A percentile compares a stretch with the other conserved stretches of the same genome.
phyloP scores from a whole-genome alignment of 1,140 invertebrate species.

The Mya arenaria region DNA sequence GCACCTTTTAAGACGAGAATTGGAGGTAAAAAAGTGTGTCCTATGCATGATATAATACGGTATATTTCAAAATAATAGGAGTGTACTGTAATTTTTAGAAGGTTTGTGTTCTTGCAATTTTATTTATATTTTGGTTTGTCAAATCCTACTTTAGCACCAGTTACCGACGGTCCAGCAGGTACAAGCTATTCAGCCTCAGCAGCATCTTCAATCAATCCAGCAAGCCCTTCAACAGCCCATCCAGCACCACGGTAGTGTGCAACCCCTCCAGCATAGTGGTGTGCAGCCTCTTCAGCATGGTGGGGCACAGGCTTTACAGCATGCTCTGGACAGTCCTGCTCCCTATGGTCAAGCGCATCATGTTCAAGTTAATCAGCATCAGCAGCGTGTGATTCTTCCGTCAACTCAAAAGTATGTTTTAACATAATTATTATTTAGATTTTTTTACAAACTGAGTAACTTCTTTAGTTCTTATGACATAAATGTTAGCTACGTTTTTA shows the following conservation, averaged over 20 bases:
- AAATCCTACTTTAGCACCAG: slow-evolving; percentile 51
- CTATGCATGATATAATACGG: too few relatives aligned
- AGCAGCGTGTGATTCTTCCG: slow-evolving; percentile 68
- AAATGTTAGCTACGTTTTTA: too few relatives aligned
- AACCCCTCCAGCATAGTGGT: slow-evolving; percentile 12
- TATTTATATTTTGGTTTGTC: not conserved
- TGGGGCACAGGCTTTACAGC: slow-evolving; percentile 38
- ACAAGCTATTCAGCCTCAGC: slow-evolving; percentile 22
- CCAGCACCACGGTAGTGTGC: slow-evolving; percentile 23
- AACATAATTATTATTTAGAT: too few relatives aligned
- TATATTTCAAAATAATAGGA: too few relatives aligned
- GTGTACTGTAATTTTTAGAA: too few relatives aligned
- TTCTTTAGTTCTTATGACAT: too few relatives aligned
- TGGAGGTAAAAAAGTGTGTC: too few relatives aligned
- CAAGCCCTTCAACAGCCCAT: slow-evolving; percentile 54
- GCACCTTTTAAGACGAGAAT: too few relatives aligned
- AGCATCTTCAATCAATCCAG: slow-evolving; percentile 28
- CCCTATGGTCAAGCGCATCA: slow-evolving; percentile 51
- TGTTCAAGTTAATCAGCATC: slow-evolving; percentile 53
- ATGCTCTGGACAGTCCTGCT: not conserved
- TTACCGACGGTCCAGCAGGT: slow-evolving; percentile 47
- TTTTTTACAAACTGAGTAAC: too few relatives aligned
- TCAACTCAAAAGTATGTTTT: slow-evolving; percentile 72
- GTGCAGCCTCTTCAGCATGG: slow-evolving; percentile 46
- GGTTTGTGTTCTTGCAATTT: too few relatives aligned